These are phyloP conservation scores for Rhabdomys dilectus DNA, from an alignment of 2,113 vertebrate genomes.

Conservation along the genomic window DNA sequence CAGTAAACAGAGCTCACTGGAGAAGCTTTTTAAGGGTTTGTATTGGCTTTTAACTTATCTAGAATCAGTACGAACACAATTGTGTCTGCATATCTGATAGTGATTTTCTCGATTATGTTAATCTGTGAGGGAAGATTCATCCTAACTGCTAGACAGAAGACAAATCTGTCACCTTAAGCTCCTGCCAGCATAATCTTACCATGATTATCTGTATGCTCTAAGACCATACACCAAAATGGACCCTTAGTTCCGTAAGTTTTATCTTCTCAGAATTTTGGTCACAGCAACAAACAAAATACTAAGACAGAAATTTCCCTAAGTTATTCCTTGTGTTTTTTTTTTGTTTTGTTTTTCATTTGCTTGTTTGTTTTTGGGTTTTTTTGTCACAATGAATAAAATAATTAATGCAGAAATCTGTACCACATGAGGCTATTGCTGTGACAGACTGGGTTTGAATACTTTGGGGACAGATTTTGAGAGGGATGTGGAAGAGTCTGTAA, in stretches of 20 bases:
- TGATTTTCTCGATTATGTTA: background rate
- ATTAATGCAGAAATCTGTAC: background rate
- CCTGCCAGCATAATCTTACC: background rate
- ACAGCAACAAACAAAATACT: background rate
- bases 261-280: background rate
- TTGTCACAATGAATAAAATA: background rate
- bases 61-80: background rate
- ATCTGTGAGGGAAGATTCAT: background rate
- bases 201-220: background rate
- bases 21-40: background rate
- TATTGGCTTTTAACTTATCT: background rate
- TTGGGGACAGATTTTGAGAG: background rate
- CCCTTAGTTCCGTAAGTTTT: background rate
- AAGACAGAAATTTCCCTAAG: background rate
- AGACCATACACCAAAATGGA: background rate
- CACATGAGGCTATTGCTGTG: background rate
- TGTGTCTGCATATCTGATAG: background rate
- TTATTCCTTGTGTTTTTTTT: background rate
- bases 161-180: background rate
- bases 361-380: background rate
- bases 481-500: too few species aligned
- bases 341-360: background rate
- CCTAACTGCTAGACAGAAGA: background rate
- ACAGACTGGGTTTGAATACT: background rate
- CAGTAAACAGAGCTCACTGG: background rate